phyloP scores from a whole-genome alignment of 2,888 invertebrate genomes.

The Ichneumoninae sp. region DNA sequence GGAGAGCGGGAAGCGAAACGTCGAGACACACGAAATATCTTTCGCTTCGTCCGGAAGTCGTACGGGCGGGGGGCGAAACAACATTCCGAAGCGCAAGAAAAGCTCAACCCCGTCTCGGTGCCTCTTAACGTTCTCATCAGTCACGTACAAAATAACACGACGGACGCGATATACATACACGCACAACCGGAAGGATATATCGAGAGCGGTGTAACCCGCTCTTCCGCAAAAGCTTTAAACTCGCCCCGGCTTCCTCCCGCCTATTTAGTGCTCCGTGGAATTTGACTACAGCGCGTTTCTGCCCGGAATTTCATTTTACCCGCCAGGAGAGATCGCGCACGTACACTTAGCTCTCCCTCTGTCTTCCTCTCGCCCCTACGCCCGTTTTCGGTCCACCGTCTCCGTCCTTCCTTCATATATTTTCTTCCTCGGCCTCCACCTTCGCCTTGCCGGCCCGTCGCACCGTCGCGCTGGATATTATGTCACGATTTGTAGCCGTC shows the following conservation, averaged over 20 bases:
- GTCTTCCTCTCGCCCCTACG: background rate
- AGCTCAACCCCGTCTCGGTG: slow-evolving; percentile 19
- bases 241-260: slow-evolving; percentile 3
- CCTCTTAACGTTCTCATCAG: slow-evolving; percentile 44
- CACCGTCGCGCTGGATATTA: slow-evolving; percentile 62
- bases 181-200: background rate
- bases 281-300: slow-evolving; percentile 48
- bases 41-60: slow-evolving; percentile 23
- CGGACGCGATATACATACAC: background rate
- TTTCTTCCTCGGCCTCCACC: slow-evolving; percentile 40
- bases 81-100: slow-evolving; percentile 36
- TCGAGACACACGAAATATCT: slow-evolving; percentile 26
- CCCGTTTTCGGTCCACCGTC: slow-evolving; percentile 7
- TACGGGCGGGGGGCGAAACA: slow-evolving; percentile 29
- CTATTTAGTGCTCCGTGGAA: slow-evolving; percentile 61
- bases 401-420: slow-evolving; percentile 9
- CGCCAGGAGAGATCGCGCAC: slow-evolving; percentile 56
- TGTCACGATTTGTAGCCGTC: slow-evolving; percentile 72
- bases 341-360: slow-evolving; percentile 14
- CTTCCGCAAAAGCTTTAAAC: slow-evolving; percentile 6
- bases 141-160: slow-evolving; percentile 27
- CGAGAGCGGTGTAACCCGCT: background rate
- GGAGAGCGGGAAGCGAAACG: background rate
- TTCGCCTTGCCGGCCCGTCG: slow-evolving; percentile 56
- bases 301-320: slow-evolving; percentile 63